These are phyloP conservation scores for Odontomyia ornata DNA, from an alignment of 2,888 invertebrate genomes.

Conservation along the genomic window DNA sequence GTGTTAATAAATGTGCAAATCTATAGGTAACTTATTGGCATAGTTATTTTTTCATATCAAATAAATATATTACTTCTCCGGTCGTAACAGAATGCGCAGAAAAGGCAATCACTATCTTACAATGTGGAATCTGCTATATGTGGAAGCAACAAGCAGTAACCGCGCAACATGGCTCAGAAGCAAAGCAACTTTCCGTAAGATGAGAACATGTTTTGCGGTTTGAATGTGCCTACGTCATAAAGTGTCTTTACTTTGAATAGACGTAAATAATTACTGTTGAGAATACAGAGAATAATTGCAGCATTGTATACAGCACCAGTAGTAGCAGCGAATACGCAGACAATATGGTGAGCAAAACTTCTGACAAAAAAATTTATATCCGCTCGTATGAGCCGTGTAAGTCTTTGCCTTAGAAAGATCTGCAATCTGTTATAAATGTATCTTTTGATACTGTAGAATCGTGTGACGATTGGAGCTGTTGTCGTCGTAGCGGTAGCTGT, in stretches of 20 bases:
- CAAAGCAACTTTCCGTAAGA: slow-evolving; percentile 17
- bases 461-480: too few relatives aligned
- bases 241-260: not conserved
- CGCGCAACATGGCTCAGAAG: not conserved
- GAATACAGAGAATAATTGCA: slow-evolving; percentile 22
- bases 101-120: not conserved
- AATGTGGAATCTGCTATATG: not conserved
- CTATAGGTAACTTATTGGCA: not conserved
- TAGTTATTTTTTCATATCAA: not conserved
- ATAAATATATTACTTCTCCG: not conserved
- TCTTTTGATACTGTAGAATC: not conserved
- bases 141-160: not conserved
- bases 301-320: not conserved
- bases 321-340: not conserved
- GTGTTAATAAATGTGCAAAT: not conserved
- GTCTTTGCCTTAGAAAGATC: too few relatives aligned
- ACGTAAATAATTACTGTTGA: slow-evolving; percentile 1
- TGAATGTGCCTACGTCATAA: not conserved
- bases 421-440: too few relatives aligned
- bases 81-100: not conserved
- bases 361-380: too few relatives aligned
- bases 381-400: too few relatives aligned
- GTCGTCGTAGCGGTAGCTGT: too few relatives aligned
- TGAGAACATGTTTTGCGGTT: slow-evolving; percentile 39
- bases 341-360: not conserved